phyloP scores from a whole-genome alignment of 2,797 vertebrate species.

The Nyctalus aviator region DNA sequence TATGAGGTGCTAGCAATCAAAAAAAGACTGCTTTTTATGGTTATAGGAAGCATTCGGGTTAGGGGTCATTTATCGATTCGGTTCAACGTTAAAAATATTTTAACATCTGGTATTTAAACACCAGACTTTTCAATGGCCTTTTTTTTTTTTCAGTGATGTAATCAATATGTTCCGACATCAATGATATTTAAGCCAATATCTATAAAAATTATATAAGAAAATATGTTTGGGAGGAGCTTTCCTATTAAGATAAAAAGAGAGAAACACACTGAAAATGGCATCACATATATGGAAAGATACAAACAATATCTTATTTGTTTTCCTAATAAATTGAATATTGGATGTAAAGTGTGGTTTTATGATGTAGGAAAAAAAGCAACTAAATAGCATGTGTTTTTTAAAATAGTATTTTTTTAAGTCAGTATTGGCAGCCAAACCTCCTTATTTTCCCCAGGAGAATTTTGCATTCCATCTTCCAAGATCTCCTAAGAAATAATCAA shows the following conservation, averaged over 20 bases:
- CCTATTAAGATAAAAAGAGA: not conserved
- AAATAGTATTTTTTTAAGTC: conserved; percentile 19
- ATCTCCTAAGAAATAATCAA: not conserved
- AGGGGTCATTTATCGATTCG: conserved; percentile 56
- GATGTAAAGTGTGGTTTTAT: not conserved
- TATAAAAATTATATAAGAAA: not conserved
- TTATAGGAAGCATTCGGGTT: conserved; percentile 36
- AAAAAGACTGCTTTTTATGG: conserved; percentile 53
- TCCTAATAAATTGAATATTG: conserved; percentile 21
- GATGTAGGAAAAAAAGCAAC: not conserved
- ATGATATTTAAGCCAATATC: not conserved
- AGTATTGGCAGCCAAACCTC: not conserved
- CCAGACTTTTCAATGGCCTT: not conserved
- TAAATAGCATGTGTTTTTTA: not conserved
- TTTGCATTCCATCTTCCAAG: not conserved
- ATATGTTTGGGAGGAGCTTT: not conserved
- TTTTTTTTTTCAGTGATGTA: not conserved
- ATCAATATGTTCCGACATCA: not conserved
- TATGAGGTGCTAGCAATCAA: conserved; percentile 36
- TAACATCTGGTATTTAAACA: conserved; percentile 55
- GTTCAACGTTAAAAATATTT: conserved; percentile 63
- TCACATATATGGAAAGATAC: not conserved
- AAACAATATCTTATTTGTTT: not conserved
- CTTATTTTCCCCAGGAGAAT: not conserved
- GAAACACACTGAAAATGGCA: not conserved